Evolutionary conservation across 2,888 invertebrate species (phyloP).

Genomic region (Muschampia staudingeri): DNA sequence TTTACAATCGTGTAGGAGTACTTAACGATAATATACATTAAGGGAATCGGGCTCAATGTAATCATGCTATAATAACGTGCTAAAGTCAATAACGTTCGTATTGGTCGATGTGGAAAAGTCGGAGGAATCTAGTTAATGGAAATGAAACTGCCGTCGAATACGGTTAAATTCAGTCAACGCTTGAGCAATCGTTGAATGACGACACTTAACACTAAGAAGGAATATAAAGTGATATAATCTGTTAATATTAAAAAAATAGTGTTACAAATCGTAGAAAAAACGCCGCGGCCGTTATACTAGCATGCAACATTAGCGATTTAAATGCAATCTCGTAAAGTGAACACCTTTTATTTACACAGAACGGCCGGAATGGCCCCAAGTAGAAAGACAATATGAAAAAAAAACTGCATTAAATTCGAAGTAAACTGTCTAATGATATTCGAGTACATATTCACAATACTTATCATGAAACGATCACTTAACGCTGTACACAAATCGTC

Average conservation of each 20-base stretch:
- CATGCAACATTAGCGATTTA: constrained; percentile 89
- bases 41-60: constrained; percentile 81
- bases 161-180: constrained; percentile 79
- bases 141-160: constrained; percentile 21
- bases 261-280: constrained; percentile 59
- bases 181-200: constrained; percentile 85
- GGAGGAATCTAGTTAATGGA: constrained; percentile 20
- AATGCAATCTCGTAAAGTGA: constrained; percentile 90
- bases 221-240: constrained; percentile 51
- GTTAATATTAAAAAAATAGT: constrained; percentile 49
- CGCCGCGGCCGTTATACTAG: constrained; percentile 78
- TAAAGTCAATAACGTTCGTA: constrained; percentile 54
- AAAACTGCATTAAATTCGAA: constrained; percentile 77
- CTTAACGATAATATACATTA: constrained; percentile 78
- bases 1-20: constrained; percentile 78
- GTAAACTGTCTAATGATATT: constrained; percentile 86
- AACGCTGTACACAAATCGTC: constrained; percentile 81
- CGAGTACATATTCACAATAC: constrained; percentile 89
- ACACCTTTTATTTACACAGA: constrained; percentile 88
- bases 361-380: constrained; percentile 76
- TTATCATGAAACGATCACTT: constrained; percentile 82
- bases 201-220: constrained; percentile 46
- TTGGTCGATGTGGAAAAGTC: constrained; percentile 35
- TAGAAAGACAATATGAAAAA: constrained; percentile 77
- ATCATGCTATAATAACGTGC: constrained; percentile 76